Evolutionary conservation across 2,797 vertebrate genomes (phyloP), one percentile per base, ranked within the genome.

Genomic region (Gymnothorax javanicus): DNA sequence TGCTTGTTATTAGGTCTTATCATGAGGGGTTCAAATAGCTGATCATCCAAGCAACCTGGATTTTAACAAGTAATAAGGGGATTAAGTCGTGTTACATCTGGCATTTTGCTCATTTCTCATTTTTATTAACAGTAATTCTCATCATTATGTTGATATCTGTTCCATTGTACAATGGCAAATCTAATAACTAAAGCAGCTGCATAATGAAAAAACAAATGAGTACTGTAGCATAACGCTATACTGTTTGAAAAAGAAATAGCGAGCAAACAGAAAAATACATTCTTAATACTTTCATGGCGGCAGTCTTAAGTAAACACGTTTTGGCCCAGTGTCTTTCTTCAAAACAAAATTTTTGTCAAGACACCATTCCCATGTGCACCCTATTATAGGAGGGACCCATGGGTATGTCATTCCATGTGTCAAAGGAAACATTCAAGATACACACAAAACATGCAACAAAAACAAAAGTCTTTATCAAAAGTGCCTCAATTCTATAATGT

Each of bases 71-170:
- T 88, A 89, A 89, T 90, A 89, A 89, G 87, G 33, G 33, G 2
- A 43, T 43, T 43, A 43, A 43, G 1, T 59, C 11, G 13, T 91
- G 89, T 91, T 91, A 50, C 82, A 85, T 90, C 84, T 86, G 91
- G 89, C 89, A 84, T 62, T 84, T 77, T 1, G 85, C 90, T 89
- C 87, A 75, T 73, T 20, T 62, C 7, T 0, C 88, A 82, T 91
- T 89, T 84, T 58, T 86, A 84, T 57, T 84, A 59, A 83, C 64
- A 75, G 57, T 11, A 13, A 82, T 71, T 43, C 2, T n/a, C 20
- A 15, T 25, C 67, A 57, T 20, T 87, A 75, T 25, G 25, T 20
- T 13, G 8, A 60, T 73, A 77, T 85, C 83, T 69, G 67, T 81
- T 17, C 84, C 85, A 83, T 81, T 84, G 57, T 56, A 50, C 75